Evolutionary conservation across 1,140 invertebrate species (phyloP).

Genomic region (Drosophila bocqueti): DNA sequence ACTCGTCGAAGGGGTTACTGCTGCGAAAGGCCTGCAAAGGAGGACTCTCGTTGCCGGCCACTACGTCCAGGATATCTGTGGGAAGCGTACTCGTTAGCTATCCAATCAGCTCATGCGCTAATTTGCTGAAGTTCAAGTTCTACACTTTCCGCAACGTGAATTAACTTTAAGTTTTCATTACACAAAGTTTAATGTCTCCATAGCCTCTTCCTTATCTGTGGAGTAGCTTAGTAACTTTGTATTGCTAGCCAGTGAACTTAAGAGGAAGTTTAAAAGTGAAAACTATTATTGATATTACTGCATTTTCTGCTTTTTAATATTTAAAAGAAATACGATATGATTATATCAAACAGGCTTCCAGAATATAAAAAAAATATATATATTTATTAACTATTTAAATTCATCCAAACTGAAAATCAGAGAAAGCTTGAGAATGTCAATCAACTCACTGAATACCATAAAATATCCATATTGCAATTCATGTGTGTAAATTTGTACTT

Average conservation of each 20-base stretch:
- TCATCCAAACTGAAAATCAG: not conserved
- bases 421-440: not conserved
- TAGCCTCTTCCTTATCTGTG: not conserved
- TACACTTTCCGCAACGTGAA: not conserved
- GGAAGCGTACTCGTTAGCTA: not conserved
- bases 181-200: not conserved
- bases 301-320: not conserved
- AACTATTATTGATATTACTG: not conserved
- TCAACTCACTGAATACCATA: conserved; percentile 1
- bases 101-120: not conserved
- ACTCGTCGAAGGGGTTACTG: conserved; percentile 46
- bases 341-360: not conserved
- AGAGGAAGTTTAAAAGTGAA: not conserved
- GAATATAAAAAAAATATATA: no score
- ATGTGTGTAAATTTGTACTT: not conserved
- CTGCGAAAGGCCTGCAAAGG: conserved; percentile 46
- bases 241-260: no score
- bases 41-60: conserved; percentile 50
- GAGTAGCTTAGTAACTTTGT: not conserved
- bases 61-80: conserved; percentile 52
- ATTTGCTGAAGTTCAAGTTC: conserved; percentile 1
- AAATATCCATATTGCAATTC: not conserved
- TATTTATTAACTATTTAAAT: not conserved
- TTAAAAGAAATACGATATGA: not conserved
- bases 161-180: not conserved